Evolutionary conservation across 37 sponge, comb jelly and placozoan genomes (phyloP).

Genomic region (Chondrosia reniformis): DNA sequence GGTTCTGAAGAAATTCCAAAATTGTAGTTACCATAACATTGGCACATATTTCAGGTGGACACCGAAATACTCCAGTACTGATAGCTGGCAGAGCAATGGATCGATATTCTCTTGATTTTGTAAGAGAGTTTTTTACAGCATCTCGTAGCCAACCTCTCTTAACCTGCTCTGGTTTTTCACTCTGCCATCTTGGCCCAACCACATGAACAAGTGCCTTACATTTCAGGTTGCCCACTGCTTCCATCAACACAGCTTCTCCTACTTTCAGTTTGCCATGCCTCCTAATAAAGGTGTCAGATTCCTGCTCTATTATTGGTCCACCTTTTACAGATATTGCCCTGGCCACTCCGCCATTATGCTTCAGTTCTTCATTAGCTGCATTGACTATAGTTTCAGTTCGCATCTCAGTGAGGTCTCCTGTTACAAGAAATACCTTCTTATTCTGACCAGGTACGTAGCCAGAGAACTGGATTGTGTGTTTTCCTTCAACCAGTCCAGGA

Average conservation of each 20-base stretch:
- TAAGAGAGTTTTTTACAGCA: no score
- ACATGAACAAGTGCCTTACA: slow-evolving; percentile 67
- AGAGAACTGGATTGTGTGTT: no score
- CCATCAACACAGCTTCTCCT: slow-evolving; percentile 47
- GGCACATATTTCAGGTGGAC: background rate
- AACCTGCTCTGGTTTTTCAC: slow-evolving; percentile 2
- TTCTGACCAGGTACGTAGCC: no score
- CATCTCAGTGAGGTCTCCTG: slow-evolving; percentile 67
- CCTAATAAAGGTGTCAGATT: slow-evolving; percentile 16
- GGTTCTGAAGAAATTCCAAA: no score
- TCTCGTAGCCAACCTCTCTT: no score
- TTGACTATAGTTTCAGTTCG: slow-evolving; percentile 68
- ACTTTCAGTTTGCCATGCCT: slow-evolving; percentile 25
- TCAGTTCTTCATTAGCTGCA: slow-evolving; percentile 65
- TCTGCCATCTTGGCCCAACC: slow-evolving; percentile 51
- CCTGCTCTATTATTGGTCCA: slow-evolving; percentile 49
- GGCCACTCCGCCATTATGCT: slow-evolving; percentile 66
- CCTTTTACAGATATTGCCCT: slow-evolving; percentile 46
- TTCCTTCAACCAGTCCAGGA: no score
- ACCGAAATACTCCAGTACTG: slow-evolving; percentile 3
- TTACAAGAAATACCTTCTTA: background rate
- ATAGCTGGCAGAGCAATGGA: slow-evolving; percentile 10
- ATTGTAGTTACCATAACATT: background rate
- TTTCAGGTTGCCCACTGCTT: slow-evolving; percentile 37
- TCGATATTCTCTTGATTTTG: background rate